Percentiles rank a stretch among this genome's conserved stretches.
Evolutionary conservation across 2,797 vertebrate genomes (phyloP).

Genomic region (Alosa sapidissima): DNA sequence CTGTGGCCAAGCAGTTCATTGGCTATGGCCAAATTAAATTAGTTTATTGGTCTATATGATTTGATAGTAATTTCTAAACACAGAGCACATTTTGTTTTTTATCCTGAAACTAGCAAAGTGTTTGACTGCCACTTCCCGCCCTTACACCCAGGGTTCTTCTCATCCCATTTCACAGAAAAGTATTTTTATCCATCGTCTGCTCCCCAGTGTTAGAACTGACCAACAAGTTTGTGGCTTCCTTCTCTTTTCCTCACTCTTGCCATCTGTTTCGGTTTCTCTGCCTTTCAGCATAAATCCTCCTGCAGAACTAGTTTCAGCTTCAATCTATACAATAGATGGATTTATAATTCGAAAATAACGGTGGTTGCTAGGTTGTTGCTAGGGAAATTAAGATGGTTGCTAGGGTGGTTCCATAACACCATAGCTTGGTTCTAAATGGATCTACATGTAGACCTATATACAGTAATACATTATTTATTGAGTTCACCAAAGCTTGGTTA

Average conservation of each 20-base stretch:
- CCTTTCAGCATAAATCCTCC: background rate
- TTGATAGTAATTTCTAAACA: background rate
- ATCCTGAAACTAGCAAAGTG: background rate
- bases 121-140: background rate
- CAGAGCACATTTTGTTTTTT: background rate
- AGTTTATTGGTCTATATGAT: background rate
- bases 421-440: no score
- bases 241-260: background rate
- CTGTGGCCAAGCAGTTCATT: background rate
- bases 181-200: constrained; percentile 51
- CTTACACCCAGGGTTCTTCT: background rate
- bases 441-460: background rate
- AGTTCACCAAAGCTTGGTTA: background rate
- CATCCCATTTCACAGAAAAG: constrained; percentile 34
- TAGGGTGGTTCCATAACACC: no score
- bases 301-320: background rate
- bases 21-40: background rate
- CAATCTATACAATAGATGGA: background rate
- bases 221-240: constrained; percentile 43
- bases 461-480: background rate
- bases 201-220: constrained; percentile 41
- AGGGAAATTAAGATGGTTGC: no score
- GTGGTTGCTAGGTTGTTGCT: no score
- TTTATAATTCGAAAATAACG: background rate
- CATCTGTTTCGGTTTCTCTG: constrained; percentile 39